These are phyloP conservation scores for Rhinichthys osculus DNA, from an alignment of 2,797 vertebrate species.

Conservation along the genomic window DNA sequence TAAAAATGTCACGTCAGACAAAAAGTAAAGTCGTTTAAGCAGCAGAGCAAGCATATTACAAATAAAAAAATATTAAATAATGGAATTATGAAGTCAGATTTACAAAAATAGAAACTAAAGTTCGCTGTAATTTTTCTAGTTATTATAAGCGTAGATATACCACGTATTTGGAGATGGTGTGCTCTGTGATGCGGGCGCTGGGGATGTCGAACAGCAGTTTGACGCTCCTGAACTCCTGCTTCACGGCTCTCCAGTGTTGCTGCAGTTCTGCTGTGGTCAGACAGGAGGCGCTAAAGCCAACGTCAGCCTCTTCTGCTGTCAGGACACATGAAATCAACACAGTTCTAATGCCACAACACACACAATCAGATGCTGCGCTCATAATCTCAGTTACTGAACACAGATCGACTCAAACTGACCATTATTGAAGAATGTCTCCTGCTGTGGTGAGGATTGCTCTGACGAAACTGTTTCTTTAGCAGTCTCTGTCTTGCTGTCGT, in stretches of 20 bases:
- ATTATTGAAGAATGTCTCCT: slow-evolving; percentile 21
- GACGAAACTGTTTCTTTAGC: background rate
- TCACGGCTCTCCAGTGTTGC: slow-evolving; percentile 84
- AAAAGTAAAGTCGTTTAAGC: too few species aligned
- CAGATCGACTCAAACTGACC: slow-evolving; percentile 12
- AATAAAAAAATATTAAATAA: background rate
- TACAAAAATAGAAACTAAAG: background rate
- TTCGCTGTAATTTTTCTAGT: background rate
- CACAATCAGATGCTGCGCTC: background rate
- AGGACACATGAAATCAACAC: background rate
- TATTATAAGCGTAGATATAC: slow-evolving; percentile 72
- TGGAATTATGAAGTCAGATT: background rate
- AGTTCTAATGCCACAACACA: background rate
- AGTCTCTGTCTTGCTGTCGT: background rate
- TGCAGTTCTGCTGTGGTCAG: slow-evolving; percentile 93
- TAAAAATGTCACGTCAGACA: background rate
- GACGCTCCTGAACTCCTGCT: slow-evolving; percentile 74
- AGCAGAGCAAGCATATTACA: background rate
- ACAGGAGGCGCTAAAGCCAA: slow-evolving; percentile 71
- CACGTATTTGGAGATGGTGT: slow-evolving; percentile 84
- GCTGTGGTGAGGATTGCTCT: background rate
- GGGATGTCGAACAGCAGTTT: slow-evolving; percentile 89
- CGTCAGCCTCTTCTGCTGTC: slow-evolving; percentile 6
- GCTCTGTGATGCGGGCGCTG: slow-evolving; percentile 78
- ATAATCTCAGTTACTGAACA: background rate